Evolutionary conservation across 2,797 vertebrate genomes (phyloP).

Genomic region (Schizothorax lantsangensis): DNA sequence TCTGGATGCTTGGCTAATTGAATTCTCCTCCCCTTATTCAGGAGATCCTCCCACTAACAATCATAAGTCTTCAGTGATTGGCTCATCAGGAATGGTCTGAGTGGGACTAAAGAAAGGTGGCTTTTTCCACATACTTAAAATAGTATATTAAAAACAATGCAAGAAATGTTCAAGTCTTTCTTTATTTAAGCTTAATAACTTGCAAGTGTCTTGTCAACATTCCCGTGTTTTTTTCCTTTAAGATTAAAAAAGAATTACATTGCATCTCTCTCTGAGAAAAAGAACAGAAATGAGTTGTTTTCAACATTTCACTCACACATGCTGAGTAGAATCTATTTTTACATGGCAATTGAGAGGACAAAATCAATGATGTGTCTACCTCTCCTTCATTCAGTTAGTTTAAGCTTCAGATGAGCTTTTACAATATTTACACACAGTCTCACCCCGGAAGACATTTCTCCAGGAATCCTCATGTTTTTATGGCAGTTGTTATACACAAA

Average conservation of each 20-base stretch:
- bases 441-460: conserved; percentile 32
- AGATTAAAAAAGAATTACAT: conserved; percentile 5
- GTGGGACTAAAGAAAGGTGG: neutral
- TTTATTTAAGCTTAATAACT: conserved; percentile 26
- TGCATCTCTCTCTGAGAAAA: conserved; percentile 21
- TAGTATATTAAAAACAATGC: neutral
- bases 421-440: conserved; percentile 46
- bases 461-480: conserved; percentile 41
- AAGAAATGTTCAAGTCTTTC: conserved; percentile 18
- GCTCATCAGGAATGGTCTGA: neutral
- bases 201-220: conserved; percentile 19
- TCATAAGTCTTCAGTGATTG: neutral
- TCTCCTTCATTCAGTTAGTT: conserved; percentile 33
- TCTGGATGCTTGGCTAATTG: neutral
- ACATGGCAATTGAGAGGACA: neutral
- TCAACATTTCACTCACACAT: conserved; percentile 26
- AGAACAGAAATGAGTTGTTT: neutral
- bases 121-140: neutral
- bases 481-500: conserved; percentile 44
- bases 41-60: neutral
- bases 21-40: neutral
- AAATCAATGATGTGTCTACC: conserved; percentile 14
- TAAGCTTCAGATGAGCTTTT: conserved; percentile 2
- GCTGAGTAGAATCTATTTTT: conserved; percentile 14
- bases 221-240: neutral